phyloP scores from a whole-genome alignment of 2,888 invertebrate genomes.

The Calameuta filiformis region DNA sequence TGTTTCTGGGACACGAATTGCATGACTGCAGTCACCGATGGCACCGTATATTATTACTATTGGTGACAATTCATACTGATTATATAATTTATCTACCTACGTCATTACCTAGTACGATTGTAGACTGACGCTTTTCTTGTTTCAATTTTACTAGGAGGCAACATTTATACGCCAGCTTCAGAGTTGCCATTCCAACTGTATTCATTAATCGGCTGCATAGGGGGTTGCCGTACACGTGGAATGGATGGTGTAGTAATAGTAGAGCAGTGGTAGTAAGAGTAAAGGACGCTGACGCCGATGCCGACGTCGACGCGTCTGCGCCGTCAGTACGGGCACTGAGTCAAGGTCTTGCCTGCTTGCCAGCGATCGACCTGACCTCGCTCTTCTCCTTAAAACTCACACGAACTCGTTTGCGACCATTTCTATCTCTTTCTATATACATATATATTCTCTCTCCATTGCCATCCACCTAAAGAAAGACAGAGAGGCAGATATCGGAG shows the following conservation, averaged over 20 bases:
- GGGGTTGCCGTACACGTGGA: slow-evolving; percentile 26
- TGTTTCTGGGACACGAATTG: not conserved
- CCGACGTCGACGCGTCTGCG: slow-evolving; percentile 38
- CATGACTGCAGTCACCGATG: not conserved
- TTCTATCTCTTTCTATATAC: not conserved
- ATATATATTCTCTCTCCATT: too few species aligned
- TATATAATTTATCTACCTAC: not conserved
- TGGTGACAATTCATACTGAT: not conserved
- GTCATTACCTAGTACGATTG: not conserved
- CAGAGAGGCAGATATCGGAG: not conserved
- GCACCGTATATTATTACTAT: not conserved
- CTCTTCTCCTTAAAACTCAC: slow-evolving; percentile 33
- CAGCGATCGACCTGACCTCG: slow-evolving; percentile 56
- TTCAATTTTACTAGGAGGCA: slow-evolving; percentile 6
- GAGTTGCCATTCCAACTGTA: slow-evolving; percentile 10
- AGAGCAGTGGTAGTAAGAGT: slow-evolving; percentile 6
- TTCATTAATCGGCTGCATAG: slow-evolving; percentile 42
- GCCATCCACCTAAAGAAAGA: not conserved
- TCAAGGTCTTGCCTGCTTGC: slow-evolving; percentile 45
- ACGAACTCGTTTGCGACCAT: slow-evolving; percentile 1
- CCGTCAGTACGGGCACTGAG: slow-evolving; percentile 46
- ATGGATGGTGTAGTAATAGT: slow-evolving; percentile 29
- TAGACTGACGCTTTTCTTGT: not conserved
- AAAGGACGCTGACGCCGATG: slow-evolving; percentile 17
- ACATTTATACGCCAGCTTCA: not conserved